phyloP scores from a whole-genome alignment of 2,888 invertebrate species.

The Rhagium mordax region DNA sequence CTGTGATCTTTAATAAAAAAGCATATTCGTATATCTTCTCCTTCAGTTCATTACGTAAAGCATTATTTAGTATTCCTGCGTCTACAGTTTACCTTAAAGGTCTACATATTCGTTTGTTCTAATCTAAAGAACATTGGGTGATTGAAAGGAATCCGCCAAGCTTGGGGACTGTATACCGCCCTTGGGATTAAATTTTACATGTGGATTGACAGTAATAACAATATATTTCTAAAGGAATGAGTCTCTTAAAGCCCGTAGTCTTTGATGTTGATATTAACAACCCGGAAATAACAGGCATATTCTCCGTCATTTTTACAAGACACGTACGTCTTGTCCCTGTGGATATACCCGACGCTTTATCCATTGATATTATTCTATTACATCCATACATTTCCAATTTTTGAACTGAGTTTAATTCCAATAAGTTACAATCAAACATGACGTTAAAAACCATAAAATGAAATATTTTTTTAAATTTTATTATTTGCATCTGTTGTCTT shows the following conservation, averaged over 20 bases:
- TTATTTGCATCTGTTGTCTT: too few relatives aligned
- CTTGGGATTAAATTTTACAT: conserved; percentile 70
- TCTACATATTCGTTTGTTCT: conserved; percentile 65
- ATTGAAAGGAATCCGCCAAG: conserved; percentile 65
- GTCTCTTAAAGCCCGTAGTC: conserved; percentile 61
- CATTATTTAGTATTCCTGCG: conserved; percentile 65
- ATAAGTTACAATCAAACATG: too few relatives aligned
- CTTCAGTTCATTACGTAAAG: conserved; percentile 66
- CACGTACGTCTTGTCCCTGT: conserved; percentile 39
- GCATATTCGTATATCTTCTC: conserved; percentile 60
- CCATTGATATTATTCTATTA: background rate
- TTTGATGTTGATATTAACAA: conserved; percentile 69
- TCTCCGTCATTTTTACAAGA: conserved; percentile 37
- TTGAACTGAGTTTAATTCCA: too few relatives aligned
- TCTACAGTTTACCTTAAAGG: conserved; percentile 65
- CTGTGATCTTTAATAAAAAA: conserved; percentile 62
- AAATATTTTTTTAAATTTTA: too few relatives aligned
- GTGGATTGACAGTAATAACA: conserved; percentile 71
- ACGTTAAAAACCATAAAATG: too few relatives aligned
- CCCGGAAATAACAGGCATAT: conserved; percentile 63
- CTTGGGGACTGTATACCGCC: conserved; percentile 57
- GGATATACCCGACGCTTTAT: conserved; percentile 30
- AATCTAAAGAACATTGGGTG: conserved; percentile 67
- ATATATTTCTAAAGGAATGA: conserved; percentile 68
- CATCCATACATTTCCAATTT: too few relatives aligned